Evolutionary conservation across 2,797 vertebrate genomes (phyloP), one percentile per base, ranked within the genome.

Genomic region (Alectoris magna): DNA sequence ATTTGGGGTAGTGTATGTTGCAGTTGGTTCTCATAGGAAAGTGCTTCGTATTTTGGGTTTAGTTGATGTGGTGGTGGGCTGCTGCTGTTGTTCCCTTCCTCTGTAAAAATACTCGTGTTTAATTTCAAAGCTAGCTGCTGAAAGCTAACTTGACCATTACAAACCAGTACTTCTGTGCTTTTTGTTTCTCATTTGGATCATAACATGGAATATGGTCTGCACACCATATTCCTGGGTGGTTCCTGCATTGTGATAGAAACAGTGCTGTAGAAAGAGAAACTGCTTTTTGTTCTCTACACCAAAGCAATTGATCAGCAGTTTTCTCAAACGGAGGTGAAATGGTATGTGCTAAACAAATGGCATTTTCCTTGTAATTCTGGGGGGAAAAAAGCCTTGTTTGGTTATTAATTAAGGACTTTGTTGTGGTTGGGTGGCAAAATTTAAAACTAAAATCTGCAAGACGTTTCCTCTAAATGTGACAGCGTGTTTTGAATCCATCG

Each of bases 271-370:
- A 93, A 70, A 82, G 77, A 34, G 67, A 79, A 91, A 83, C 66
- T 93, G 75, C 13, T 56, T 95, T 90, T 73, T 83, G 49, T 76
- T 41, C 58, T 91, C 69, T 83, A 10, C 34, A 27, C 60, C 13
- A 10, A 63, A 79, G 34, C 36, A 63, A 77, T 73, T 70, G n/a
- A 63, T 87, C 81, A 88, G 87, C 96, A 80, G 26, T 58, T 94
- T 78, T 34, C 76, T 94, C 74, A 26, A 38, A 2, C 1, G 23
- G 68, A 87, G 71, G 60, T 88, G 74, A 87, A 95, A 90, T 74
- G 78, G 14, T 79, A 29, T 8, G 3, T 55, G 39, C 74, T 88
- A 43, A 87, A 76, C 67, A 93, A 94, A 14, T 23, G 68, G 60
- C 1, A 5, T 80, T 91, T 92, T 91, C 27, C 66, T 82, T 63